phyloP scores from a whole-genome alignment of 2,888 invertebrate genomes.

The Barypeithes pellucidus region DNA sequence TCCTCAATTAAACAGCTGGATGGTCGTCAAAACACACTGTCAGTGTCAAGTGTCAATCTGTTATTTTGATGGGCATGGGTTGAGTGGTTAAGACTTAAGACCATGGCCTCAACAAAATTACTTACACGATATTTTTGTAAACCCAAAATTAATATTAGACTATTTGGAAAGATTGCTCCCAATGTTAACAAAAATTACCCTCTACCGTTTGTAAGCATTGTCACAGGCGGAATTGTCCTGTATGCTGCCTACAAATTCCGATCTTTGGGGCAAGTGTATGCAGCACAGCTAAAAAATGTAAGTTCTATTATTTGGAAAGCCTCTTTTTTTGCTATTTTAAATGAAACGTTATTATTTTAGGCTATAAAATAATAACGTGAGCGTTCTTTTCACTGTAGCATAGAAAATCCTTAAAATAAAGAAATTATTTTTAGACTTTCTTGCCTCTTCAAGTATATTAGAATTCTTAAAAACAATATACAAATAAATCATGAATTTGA shows the following conservation, averaged over 20 bases:
- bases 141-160: slow-evolving; percentile 34
- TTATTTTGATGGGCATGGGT: background rate
- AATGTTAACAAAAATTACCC: slow-evolving; percentile 49
- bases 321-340: background rate
- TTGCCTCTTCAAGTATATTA: too few relatives aligned
- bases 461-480: too few relatives aligned
- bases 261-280: slow-evolving; percentile 70
- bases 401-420: background rate
- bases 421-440: slow-evolving; percentile 11
- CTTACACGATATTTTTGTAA: slow-evolving; percentile 50
- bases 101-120: slow-evolving; percentile 53
- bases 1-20: background rate
- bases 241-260: slow-evolving; percentile 70
- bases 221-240: slow-evolving; percentile 71
- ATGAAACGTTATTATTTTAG: background rate
- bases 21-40: background rate
- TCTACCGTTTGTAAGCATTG: slow-evolving; percentile 57
- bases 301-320: slow-evolving; percentile 56
- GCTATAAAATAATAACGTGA: too few relatives aligned
- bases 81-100: background rate
- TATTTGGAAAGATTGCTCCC: background rate
- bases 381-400: background rate
- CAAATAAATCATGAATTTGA: too few relatives aligned
- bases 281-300: slow-evolving; percentile 73
- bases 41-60: background rate